Evolutionary conservation across 2,888 invertebrate genomes (phyloP).

Genomic region (Agrilus mali): DNA sequence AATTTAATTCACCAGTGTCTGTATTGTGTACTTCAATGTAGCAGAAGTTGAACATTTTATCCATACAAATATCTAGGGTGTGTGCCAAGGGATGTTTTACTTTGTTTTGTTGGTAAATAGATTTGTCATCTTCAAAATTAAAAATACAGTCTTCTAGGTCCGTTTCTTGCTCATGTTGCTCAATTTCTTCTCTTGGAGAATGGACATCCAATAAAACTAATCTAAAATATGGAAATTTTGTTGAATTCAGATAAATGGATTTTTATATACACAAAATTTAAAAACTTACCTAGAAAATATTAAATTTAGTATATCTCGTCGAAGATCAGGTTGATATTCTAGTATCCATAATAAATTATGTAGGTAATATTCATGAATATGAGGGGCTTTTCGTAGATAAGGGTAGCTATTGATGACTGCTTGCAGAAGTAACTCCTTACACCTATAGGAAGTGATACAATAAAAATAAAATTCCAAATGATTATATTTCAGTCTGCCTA

Average conservation of each 20-base stretch:
- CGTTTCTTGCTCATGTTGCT: conserved; percentile 37
- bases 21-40: conserved; percentile 42
- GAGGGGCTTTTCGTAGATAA: conserved; percentile 56
- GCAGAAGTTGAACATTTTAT: conserved; percentile 58
- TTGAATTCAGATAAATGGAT: not conserved
- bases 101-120: conserved; percentile 24
- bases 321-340: conserved; percentile 59
- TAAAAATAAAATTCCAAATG: too few relatives aligned
- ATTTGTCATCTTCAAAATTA: conserved; percentile 22
- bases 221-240: conserved; percentile 32
- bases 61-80: conserved; percentile 66
- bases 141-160: conserved; percentile 25
- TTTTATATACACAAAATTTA: conserved; percentile 4
- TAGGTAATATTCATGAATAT: conserved; percentile 60
- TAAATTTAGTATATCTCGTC: conserved; percentile 56
- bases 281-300: conserved; percentile 60
- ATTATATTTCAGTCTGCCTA: too few relatives aligned
- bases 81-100: conserved; percentile 46
- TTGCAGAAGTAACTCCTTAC: conserved; percentile 54
- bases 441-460: conserved; percentile 39
- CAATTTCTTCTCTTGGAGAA: conserved; percentile 42
- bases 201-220: conserved; percentile 65
- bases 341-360: conserved; percentile 66
- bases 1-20: conserved; percentile 35
- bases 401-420: conserved; percentile 58